Percentiles rank a stretch among this genome's conserved stretches.
Evolutionary conservation across 2,113 vertebrate genomes (phyloP).

Genomic region (Pelmatolapia mariae): DNA sequence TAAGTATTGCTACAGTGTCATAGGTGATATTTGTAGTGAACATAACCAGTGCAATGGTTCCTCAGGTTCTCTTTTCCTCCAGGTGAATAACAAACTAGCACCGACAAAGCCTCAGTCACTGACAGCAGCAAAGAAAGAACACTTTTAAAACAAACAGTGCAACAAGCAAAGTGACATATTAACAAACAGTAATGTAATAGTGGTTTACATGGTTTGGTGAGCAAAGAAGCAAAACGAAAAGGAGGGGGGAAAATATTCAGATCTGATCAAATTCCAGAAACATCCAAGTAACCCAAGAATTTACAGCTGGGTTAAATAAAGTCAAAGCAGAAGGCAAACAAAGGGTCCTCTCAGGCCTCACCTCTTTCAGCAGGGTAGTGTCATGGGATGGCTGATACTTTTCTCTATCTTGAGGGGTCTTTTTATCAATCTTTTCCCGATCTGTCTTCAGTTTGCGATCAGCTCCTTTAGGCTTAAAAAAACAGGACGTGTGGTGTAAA

Average conservation of each 20-base stretch:
- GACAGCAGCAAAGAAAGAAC: not conserved
- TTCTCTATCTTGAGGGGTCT: slow-evolving; percentile 82
- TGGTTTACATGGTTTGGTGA: not conserved
- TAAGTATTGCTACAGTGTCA: not conserved
- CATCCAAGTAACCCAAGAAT: not conserved
- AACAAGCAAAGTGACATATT: not conserved
- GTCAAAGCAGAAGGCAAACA: not conserved
- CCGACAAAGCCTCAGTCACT: slow-evolving; percentile 25
- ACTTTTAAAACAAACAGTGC: not conserved
- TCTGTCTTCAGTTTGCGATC: slow-evolving; percentile 96
- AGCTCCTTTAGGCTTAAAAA: slow-evolving; percentile 87
- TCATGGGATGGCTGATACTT: slow-evolving; percentile 90
- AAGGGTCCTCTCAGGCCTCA: slow-evolving; percentile 41
- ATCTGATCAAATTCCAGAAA: not conserved
- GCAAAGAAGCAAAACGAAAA: not conserved
- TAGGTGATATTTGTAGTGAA: not conserved
- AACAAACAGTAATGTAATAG: not conserved
- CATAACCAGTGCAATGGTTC: not conserved
- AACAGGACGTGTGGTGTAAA: not conserved
- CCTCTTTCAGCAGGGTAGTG: slow-evolving; percentile 89
- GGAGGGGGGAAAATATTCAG: not conserved
- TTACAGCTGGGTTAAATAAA: not conserved
- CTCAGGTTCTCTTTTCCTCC: not conserved
- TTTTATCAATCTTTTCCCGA: slow-evolving; percentile 90
- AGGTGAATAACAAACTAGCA: slow-evolving; percentile 1